Conservation (phyloP, 2,113 vertebrate genomes). For the Microcebus ravelobensis region DNA sequence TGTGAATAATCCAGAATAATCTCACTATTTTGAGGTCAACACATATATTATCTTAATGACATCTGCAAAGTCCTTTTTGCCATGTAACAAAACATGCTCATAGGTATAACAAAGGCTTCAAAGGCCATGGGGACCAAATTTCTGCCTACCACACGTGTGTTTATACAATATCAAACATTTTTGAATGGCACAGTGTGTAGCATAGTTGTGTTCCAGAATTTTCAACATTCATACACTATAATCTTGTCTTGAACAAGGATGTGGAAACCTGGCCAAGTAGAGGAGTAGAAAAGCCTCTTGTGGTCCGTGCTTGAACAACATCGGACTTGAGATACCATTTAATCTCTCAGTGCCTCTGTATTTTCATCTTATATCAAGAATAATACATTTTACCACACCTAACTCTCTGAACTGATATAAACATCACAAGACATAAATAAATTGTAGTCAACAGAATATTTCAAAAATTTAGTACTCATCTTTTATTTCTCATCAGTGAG, state of each 20-base stretch:
- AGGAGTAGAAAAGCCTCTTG: background rate
- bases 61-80: background rate
- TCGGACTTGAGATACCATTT: background rate
- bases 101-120: background rate
- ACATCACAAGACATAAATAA: background rate
- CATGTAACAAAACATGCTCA: background rate
- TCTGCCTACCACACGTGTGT: background rate
- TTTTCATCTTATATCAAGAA: background rate
- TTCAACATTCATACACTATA: background rate
- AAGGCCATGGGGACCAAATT: background rate
- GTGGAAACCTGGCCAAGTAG: background rate
- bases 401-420: background rate
- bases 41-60: background rate
- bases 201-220: background rate
- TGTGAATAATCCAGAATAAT: background rate
- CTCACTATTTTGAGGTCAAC: background rate
- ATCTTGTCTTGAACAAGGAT: background rate
- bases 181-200: background rate
- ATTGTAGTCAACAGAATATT: background rate
- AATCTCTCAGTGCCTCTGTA: background rate
- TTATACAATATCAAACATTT: background rate
- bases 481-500: conserved; percentile 6
- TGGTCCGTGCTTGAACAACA: background rate
- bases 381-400: background rate
- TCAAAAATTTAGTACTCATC: background rate